phyloP scores from a whole-genome alignment of 92 coral and sea anemone species.

The Palythoa caribaeorum region DNA sequence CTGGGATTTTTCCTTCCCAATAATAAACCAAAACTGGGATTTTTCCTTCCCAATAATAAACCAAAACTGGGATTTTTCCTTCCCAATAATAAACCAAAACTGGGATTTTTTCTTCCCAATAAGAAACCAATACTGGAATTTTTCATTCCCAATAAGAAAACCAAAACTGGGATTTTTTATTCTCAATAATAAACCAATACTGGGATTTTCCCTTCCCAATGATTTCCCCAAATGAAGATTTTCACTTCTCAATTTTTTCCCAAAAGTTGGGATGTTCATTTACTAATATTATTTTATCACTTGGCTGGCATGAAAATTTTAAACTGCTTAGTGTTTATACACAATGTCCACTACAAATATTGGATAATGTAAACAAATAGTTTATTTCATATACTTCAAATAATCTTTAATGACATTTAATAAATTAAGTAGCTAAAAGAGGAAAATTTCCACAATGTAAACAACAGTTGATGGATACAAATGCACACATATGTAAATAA shows the following conservation, averaged over 20 bases:
- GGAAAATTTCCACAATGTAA: not conserved
- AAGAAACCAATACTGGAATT: not conserved
- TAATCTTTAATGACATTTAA: conserved; percentile 10
- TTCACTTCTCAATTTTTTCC: conserved; percentile 14
- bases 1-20: too few relatives aligned
- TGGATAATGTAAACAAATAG: conserved; percentile 3
- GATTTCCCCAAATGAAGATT: conserved; percentile 22
- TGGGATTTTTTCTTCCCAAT: too few relatives aligned
- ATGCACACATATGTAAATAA: not conserved
- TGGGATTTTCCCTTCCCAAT: conserved; percentile 3
- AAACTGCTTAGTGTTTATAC: conserved; percentile 12
- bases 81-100: not conserved
- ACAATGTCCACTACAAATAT: conserved; percentile 3
- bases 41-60: not conserved
- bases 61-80: conserved; percentile 12
- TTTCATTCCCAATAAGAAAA: conserved; percentile 1
- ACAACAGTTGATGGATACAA: conserved; percentile 5
- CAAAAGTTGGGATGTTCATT: conserved; percentile 4
- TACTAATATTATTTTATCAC: conserved; percentile 5
- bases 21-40: not conserved
- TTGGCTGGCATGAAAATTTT: conserved; percentile 7
- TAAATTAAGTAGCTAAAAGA: not conserved
- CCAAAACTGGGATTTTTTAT: not conserved
- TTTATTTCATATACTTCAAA: conserved; percentile 3
- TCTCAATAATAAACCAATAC: not conserved